Evolutionary conservation across 2,888 invertebrate species (phyloP).

Genomic region (Alviniconcha strummeri): DNA sequence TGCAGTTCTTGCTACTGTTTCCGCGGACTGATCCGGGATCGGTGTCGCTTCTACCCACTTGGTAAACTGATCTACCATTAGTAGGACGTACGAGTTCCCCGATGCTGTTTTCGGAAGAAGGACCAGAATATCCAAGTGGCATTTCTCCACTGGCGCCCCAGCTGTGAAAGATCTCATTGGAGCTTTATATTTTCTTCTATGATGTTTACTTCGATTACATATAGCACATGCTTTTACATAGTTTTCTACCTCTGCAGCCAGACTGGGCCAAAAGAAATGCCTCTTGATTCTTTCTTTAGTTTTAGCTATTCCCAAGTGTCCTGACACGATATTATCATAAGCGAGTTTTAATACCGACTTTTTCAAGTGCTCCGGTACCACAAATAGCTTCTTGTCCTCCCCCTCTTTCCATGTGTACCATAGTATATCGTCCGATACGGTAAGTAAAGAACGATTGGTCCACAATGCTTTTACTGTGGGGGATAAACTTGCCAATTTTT

Average conservation of each 20-base stretch:
- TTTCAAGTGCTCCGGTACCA: too few species aligned
- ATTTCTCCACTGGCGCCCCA: background rate
- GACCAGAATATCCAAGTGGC: background rate
- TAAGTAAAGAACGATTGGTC: too few species aligned
- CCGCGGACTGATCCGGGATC: background rate
- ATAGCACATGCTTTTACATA: background rate
- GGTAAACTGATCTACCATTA: constrained; percentile 16
- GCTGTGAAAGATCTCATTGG: background rate
- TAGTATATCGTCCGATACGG: too few species aligned
- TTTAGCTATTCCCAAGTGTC: background rate
- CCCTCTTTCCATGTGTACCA: too few species aligned
- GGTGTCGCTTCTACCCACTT: background rate
- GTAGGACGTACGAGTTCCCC: background rate
- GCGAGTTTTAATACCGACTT: too few species aligned
- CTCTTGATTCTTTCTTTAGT: background rate
- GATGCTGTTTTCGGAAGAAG: background rate
- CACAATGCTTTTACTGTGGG: too few species aligned
- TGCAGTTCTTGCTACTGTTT: background rate
- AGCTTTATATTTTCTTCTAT: background rate
- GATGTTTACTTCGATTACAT: background rate
- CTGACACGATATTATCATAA: too few species aligned
- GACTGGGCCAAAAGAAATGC: background rate
- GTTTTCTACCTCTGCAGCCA: background rate
- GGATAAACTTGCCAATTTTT: too few species aligned
- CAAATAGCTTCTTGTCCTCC: too few species aligned